Evolutionary conservation across 2,113 vertebrate species (phyloP), one percentile per base, ranked within the genome.

Genomic region (Pseudolaguvia tuberculata): DNA sequence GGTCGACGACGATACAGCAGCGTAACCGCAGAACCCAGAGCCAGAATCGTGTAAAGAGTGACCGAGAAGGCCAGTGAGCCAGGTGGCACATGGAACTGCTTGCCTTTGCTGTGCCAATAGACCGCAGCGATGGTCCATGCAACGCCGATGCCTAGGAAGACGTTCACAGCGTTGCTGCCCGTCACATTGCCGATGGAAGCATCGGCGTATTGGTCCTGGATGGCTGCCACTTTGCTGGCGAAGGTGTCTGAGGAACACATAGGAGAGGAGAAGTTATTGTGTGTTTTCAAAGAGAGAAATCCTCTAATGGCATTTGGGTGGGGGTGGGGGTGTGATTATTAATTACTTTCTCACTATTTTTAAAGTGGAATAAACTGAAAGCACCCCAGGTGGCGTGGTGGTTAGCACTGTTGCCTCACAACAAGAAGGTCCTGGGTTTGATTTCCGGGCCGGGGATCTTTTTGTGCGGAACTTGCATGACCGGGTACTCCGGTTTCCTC

Each of bases 181-280:
- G 92, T 93, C 85, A 93, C 92, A 15, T 93, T 93, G 58, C 92
- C 92, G 14, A 93, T 93, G 68, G 92, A 93, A 5, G 92, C 92
- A 25, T 93, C 92, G 0, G 92, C 92, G 8, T 92, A 91, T 72
- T 92, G 91, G 86, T 93, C 92, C 87, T 93, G 92, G 77, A 93
- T 92, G 70, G 92, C 92, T 0, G 92, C 92, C 58, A 92, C 92
- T 77, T 93, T 93, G 67, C 92, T 93, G 3, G 92, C 92, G 82
- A 93, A 93, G 10, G 91, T 93, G 76, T 93, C 92, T 93, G 80
- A 1, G n/a, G 51, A 52, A n/a, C 5, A 51, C 25, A 42, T 5
- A 45, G 42, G 17, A 39, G 4, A n/a, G 50, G 5, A 27, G 5
- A 27, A 29, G 45, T 50, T 67, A 50, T 45, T 66, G 23, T 42